Base-by-base conservation (phyloP, 1,140 invertebrate genomes). In the Drosophila trapezifrons region DNA sequence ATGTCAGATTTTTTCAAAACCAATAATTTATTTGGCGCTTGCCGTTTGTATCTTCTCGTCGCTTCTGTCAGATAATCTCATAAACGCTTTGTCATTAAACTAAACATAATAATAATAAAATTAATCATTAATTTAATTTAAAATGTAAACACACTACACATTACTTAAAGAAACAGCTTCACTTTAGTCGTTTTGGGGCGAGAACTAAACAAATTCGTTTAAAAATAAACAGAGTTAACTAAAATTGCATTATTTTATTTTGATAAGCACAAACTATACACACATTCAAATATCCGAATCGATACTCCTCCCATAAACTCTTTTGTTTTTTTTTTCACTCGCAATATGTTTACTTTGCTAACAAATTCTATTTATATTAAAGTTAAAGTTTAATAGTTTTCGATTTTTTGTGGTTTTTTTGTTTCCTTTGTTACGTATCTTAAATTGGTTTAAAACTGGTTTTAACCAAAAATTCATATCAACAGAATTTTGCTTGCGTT, bases 161-260 rank as follows among this genome's bases (percentile, higher is more conserved):
- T 84, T 90, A 89, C 84, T 89, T 89, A 89, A 90, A 80, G 80
- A 89, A 89, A 89, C 84, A 89, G 84, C 85, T 89, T 89, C 84
- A 80, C 84, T 70, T 77, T 74, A 66, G 54, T 74, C 76, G 76
- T 51, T 80, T 84, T 37, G 45, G 63, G 63, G 74, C 59, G 72
- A 67, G 54, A 82, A 83, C 66, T 83, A 87, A 89, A 87, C 80
- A 89, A 87, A 77, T 77, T 83, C 79, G 76, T 78, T 78, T 77
- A 78, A 54, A 89, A 84, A 80, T 89, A 89, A 90, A 89, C 84
- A 89, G 66, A 87, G 84, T 89, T 90, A 89, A 89, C 84, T 89
- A 89, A 89, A 89, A 89, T 89, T 89, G 84, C 84, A 90, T 89
- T 89, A 87, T 59, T 80, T 66, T 71, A 71, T 71, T 71, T 71